Conservation (phyloP, 1,140 invertebrate genomes). For the Hestina assimilis region DNA sequence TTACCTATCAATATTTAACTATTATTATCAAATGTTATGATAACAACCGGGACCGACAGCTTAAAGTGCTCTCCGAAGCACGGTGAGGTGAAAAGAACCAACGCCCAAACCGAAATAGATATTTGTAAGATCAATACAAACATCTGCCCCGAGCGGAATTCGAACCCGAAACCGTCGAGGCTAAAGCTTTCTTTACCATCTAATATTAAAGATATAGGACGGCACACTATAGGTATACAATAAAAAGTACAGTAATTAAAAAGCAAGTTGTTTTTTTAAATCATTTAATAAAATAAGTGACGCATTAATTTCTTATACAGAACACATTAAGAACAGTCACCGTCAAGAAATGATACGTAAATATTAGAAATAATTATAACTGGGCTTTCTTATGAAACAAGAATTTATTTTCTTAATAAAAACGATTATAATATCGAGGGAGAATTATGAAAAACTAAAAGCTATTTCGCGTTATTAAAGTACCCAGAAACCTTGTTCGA, state of each 20-base stretch:
- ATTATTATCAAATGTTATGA: too few species aligned
- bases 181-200: too few species aligned
- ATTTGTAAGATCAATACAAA: too few species aligned
- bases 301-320: conserved; percentile 72
- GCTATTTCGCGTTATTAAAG: background rate
- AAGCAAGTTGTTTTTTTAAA: conserved; percentile 32
- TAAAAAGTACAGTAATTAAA: background rate
- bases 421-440: background rate
- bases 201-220: too few species aligned
- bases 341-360: conserved; percentile 44
- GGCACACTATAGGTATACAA: background rate
- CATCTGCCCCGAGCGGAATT: too few species aligned
- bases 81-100: too few species aligned
- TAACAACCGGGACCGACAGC: too few species aligned
- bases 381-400: background rate
- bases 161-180: too few species aligned
- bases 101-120: too few species aligned
- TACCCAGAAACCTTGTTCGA: background rate
- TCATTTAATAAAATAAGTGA: conserved; percentile 77
- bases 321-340: conserved; percentile 72
- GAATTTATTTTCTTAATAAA: conserved; percentile 2
- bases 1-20: too few species aligned
- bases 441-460: conserved; percentile 10
- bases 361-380: conserved; percentile 11
- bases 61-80: too few species aligned